These are phyloP conservation scores for Magallana nippona DNA, from an alignment of 2,888 invertebrate genomes.

Conservation along the genomic window DNA sequence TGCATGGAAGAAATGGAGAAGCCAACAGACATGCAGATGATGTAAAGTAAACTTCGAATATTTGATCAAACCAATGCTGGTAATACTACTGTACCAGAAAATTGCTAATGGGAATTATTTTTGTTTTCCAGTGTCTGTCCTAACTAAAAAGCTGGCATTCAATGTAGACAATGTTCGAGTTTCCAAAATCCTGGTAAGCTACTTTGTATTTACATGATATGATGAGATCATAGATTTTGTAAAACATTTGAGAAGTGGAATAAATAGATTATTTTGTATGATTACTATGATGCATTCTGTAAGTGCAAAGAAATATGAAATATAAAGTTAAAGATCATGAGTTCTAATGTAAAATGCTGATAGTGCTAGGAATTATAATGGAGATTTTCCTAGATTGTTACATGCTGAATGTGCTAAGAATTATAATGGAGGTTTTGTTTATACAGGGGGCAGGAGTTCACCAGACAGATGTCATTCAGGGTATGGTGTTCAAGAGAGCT, in stretches of 20 bases:
- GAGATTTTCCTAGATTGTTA: too few species aligned
- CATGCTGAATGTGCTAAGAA: too few species aligned
- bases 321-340: too few species aligned
- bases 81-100: not conserved
- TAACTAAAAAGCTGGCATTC: constrained; percentile 91
- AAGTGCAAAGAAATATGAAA: too few species aligned
- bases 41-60: too few species aligned
- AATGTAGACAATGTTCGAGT: constrained; percentile 98
- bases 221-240: too few species aligned
- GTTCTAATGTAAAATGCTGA: too few species aligned
- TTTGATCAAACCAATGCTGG: not conserved
- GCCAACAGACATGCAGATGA: too few species aligned
- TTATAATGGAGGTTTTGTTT: too few species aligned
- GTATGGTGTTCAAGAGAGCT: constrained; percentile 98
- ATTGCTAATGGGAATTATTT: not conserved
- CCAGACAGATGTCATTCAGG: constrained; percentile 88
- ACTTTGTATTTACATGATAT: not conserved
- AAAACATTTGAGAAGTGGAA: not conserved
- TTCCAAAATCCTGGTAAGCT: constrained; percentile 87
- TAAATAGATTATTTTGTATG: not conserved
- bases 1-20: too few species aligned
- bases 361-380: too few species aligned
- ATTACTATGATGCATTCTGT: not conserved
- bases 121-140: constrained; percentile 85
- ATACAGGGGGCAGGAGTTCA: constrained; percentile 88